Evolutionary conservation across 2,797 vertebrate species (phyloP).

Genomic region (Forpus xanthops): DNA sequence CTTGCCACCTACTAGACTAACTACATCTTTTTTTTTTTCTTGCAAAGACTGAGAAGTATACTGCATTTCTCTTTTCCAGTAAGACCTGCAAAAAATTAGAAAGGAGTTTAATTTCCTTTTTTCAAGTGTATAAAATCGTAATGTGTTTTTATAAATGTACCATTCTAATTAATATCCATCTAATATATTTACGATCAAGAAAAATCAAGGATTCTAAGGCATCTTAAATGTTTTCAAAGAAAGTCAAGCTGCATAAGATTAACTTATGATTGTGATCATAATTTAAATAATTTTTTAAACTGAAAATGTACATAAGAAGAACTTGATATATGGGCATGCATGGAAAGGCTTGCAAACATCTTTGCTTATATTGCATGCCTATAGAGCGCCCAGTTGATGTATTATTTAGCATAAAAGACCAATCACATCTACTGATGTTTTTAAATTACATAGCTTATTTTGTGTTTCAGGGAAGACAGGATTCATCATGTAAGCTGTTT

Average conservation of each 20-base stretch:
- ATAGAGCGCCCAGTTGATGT: not conserved
- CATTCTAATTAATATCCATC: not conserved
- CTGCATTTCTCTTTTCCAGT: not conserved
- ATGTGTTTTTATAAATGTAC: conserved; percentile 14
- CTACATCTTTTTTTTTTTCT: not conserved
- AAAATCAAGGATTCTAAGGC: conserved; percentile 6
- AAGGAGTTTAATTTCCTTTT: not conserved
- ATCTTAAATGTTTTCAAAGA: conserved; percentile 1
- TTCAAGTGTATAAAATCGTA: too few relatives aligned
- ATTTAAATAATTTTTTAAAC: conserved; percentile 20
- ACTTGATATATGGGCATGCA: not conserved
- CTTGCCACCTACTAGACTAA: not conserved
- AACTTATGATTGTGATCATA: not conserved
- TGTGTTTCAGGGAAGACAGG: not conserved
- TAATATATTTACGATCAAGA: not conserved
- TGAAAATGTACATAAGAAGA: not conserved
- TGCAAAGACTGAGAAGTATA: not conserved
- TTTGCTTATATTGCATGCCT: not conserved
- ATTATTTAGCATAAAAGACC: not conserved
- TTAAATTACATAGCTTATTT: not conserved
- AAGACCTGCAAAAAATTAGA: not conserved
- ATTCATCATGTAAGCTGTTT: not conserved
- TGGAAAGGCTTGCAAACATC: not conserved
- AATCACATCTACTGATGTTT: not conserved
- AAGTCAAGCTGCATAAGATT: not conserved